A percentile compares a stretch with the other conserved stretches of the same genome.
Conservation (phyloP, 2,113 vertebrate genomes). For the Peromyscus leucopus region DNA sequence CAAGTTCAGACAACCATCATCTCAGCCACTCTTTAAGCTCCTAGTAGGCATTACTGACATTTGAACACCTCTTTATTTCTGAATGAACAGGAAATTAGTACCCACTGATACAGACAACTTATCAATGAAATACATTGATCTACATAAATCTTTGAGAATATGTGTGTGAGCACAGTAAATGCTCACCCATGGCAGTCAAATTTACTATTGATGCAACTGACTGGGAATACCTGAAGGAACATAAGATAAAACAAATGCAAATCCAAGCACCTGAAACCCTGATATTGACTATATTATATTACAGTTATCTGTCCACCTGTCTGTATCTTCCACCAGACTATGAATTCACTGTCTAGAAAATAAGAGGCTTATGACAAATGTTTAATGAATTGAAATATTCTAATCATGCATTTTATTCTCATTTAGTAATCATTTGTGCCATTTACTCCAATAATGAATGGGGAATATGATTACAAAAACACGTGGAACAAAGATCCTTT, state of each 20-base stretch:
- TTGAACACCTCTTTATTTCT: background rate
- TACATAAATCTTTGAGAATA: background rate
- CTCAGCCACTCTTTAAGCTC: background rate
- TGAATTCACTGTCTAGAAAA: slow-evolving; percentile 50
- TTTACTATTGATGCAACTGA: background rate
- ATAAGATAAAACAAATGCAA: background rate
- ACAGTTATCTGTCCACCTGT: background rate
- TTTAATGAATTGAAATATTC: background rate
- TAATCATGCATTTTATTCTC: slow-evolving; percentile 2
- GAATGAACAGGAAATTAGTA: background rate
- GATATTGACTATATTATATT: background rate
- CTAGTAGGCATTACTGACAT: background rate
- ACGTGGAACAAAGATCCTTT: background rate
- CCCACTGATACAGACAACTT: background rate
- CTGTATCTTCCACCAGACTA: background rate
- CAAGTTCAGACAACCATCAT: background rate
- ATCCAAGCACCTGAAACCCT: background rate
- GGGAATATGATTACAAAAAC: slow-evolving; percentile 35
- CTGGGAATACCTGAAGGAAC: background rate
- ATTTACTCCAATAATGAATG: slow-evolving; percentile 38
- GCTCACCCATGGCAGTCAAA: background rate
- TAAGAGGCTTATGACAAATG: background rate
- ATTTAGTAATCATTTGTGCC: slow-evolving; percentile 7
- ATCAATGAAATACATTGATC: background rate
- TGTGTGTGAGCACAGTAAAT: background rate